A percentile compares a stretch with the other conserved stretches of the same genome.
phyloP scores from a whole-genome alignment of 2,888 invertebrate species.

The Agapostemon virescens region DNA sequence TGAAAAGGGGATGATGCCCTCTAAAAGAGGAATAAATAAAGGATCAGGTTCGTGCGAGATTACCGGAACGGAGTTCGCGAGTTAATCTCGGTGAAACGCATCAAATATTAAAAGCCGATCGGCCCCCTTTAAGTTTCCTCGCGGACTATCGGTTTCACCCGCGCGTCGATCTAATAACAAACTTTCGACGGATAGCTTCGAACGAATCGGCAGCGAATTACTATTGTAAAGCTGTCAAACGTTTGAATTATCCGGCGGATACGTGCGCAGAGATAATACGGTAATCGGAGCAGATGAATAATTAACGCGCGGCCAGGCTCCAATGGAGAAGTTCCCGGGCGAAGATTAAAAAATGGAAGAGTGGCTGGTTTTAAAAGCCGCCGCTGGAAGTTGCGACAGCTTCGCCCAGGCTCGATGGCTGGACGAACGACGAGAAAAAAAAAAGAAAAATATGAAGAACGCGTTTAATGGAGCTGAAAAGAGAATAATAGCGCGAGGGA shows the following conservation, averaged over 20 bases:
- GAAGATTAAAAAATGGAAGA: constrained; percentile 24
- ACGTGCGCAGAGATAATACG: neutral
- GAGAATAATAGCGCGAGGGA: constrained; percentile 63
- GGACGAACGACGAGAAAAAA: constrained; percentile 52
- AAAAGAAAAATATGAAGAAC: constrained; percentile 36
- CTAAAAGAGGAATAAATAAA: neutral
- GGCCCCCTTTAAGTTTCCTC: neutral
- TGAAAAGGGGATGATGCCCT: neutral
- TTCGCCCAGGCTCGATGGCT: constrained; percentile 41
- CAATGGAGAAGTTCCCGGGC: neutral
- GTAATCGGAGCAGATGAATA: constrained; percentile 5
- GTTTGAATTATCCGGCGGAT: constrained; percentile 2
- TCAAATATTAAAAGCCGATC: neutral
- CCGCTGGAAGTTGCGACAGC: constrained; percentile 14
- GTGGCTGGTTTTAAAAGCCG: constrained; percentile 11
- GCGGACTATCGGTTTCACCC: neutral
- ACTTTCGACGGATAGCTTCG: neutral
- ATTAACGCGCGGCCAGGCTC: constrained; percentile 1
- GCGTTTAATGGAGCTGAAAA: constrained; percentile 68
- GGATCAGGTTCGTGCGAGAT: neutral
- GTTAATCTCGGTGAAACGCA: neutral
- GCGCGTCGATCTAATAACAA: neutral
- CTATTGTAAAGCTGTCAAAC: constrained; percentile 3
- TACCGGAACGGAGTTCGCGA: neutral
- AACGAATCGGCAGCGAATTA: neutral